Evolutionary conservation across 2,888 invertebrate species (phyloP).

Genomic region (Anthophora plumipes): DNA sequence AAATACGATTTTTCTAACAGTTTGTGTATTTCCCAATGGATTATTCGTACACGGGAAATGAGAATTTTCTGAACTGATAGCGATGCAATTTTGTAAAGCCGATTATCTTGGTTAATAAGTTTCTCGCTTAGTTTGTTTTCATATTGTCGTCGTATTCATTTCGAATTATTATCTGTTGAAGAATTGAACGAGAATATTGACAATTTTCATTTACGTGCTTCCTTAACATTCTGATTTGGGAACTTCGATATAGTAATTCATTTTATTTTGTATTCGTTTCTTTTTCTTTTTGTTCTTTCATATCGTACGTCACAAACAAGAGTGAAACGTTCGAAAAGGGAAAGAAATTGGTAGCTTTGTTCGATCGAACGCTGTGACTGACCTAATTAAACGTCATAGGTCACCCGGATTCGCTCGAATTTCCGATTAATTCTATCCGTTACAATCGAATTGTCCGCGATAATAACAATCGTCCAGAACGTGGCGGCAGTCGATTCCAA

Average conservation of each 20-base stretch:
- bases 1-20: no score
- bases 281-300: not conserved
- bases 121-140: no score
- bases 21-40: not conserved
- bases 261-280: not conserved
- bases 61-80: not conserved
- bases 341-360: slow-evolving; percentile 5
- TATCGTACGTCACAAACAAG: not conserved
- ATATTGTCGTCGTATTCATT: no score
- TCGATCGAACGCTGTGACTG: slow-evolving; percentile 34
- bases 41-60: not conserved
- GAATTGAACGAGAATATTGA: no score
- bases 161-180: no score
- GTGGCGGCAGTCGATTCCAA: slow-evolving; percentile 5
- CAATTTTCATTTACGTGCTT: no score
- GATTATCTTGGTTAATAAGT: no score
- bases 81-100: not conserved
- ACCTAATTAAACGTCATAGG: slow-evolving; percentile 23
- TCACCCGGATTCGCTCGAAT: slow-evolving; percentile 39
- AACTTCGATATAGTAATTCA: not conserved
- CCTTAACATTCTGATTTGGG: no score
- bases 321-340: not conserved
- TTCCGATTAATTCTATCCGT: slow-evolving; percentile 55
- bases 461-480: slow-evolving; percentile 41
- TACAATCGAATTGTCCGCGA: slow-evolving; percentile 36